A percentile compares a stretch with the other conserved stretches of the same genome.
These are phyloP conservation scores for Botia almorhae DNA, from an alignment of 2,797 vertebrate species.

Conservation along the genomic window DNA sequence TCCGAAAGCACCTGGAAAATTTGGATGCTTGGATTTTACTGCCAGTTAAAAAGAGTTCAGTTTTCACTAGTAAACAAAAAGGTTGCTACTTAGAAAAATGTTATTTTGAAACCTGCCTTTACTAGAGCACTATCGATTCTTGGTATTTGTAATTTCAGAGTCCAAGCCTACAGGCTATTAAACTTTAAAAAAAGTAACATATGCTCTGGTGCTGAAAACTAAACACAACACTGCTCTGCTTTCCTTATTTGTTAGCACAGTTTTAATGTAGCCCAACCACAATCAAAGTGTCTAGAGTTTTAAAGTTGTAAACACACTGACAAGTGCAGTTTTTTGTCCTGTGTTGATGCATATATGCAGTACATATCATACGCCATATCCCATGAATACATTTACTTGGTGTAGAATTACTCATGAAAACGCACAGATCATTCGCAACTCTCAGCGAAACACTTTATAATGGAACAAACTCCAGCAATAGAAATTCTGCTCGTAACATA, in stretches of 20 bases:
- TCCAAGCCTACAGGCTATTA: conserved; percentile 53
- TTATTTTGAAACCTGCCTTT: conserved; percentile 1
- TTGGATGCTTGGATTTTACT: not conserved
- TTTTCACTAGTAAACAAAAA: not conserved
- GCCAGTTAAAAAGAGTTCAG: not conserved
- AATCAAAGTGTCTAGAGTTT: conserved; percentile 44
- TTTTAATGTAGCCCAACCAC: conserved; percentile 55
- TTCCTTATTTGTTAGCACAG: conserved; percentile 35
- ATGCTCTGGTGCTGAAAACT: conserved; percentile 18
- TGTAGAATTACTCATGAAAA: too few species aligned
- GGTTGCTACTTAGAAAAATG: conserved; percentile 21
- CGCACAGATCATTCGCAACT: too few species aligned
- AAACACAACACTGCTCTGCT: conserved; percentile 25
- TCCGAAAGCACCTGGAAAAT: not conserved
- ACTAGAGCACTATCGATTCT: conserved; percentile 56
- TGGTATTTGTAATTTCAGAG: conserved; percentile 45
- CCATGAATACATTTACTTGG: too few species aligned
- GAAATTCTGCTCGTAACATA: too few species aligned
- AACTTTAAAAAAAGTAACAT: conserved; percentile 38
- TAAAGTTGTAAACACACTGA: not conserved
- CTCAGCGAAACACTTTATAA: too few species aligned
- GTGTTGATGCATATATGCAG: too few species aligned
- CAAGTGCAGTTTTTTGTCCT: not conserved
- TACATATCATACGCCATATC: too few species aligned
- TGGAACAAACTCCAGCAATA: too few species aligned